Base-by-base conservation (phyloP, 2,888 invertebrate species). In the Actias luna region DNA sequence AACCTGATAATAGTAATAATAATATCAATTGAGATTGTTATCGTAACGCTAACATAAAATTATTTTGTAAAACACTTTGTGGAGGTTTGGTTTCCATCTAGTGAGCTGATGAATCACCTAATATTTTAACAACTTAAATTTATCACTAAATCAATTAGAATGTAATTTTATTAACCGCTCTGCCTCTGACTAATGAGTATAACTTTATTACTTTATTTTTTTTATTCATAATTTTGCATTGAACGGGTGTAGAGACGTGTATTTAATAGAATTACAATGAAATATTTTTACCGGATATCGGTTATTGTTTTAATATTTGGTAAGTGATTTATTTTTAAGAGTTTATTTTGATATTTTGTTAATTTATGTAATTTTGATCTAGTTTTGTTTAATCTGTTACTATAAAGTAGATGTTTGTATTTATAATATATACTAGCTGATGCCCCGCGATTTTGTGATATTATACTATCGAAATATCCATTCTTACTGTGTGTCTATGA, bases 261-360 rank as follows among this genome's bases (percentile, higher is more conserved):
- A 14, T 12, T 25, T 42, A 46, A 36, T 7, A 31, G 16, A n/a
- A 16, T 46, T 52, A 57, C 60, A 62, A 65, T 65, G 63, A 50
- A 60, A 22, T 36, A 55, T n/a, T 61, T 61, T 33, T 58, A n/a
- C 36, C 18, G 60, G 22, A 27, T 36, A 31, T 62, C 29, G n/a
- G 29, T 64, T 22, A 52, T 46, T 22, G 8, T 61, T 31, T 5
- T 63, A 58, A 1, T 63, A 16, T 58, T 61, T 58, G 66, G 66
- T 66, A 63, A 66, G 64, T n/a, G n/a, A n/a, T n/a, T n/a, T n/a
- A 16, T 29, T 29, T 55, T 55, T 46, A 8, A 10, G 4, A 42
- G 33, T 25, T 10, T 55, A 29, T 55, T 29, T 29, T 29, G 29
- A 16, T 55, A 55, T 2, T 55, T 2, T n/a, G n/a, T n/a, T n/a